Base-by-base conservation (phyloP, 2,113 vertebrate species). In the Prionailurus bengalensis region DNA sequence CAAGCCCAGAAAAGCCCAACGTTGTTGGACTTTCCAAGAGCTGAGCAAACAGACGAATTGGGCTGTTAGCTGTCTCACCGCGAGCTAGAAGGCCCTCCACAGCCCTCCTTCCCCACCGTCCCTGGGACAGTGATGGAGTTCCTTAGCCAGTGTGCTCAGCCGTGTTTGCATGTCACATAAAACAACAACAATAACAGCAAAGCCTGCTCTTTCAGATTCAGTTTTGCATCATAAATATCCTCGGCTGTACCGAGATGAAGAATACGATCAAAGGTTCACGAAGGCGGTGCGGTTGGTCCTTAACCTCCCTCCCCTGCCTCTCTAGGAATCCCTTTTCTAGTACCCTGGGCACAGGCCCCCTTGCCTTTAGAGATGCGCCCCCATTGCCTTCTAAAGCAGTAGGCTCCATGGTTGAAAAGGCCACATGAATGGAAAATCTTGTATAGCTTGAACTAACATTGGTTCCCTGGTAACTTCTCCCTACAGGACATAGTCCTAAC, bases 11-110 rank as follows among this genome's bases (percentile, higher is more conserved):
- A 33, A 87, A 91, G 23, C 73, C 10, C 39, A n/a, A 17, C 70
- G 2, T 96, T 58, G 27, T 71, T 80, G 51, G 55, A 25, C 39
- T 96, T 95, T 79, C 53, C 9, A 82, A 86, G 31, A 91, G 25
- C n/a, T 92, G 42, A 95, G 70, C 23, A 92, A 95, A 89, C 51
- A 55, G 29, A 63, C 70, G 93, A 79, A 81, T n/a, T 61, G 42
- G 33, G 36, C 92, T 71, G 16, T 58, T 89, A 23, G 9, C n/a
- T 48, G 0, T 70, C 39, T 91, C 42, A 45, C 42, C 76, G 48
- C 70, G 25, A 94, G 19, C 71, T 12, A 73, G 65, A 23, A 66
- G 58, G 33, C 70, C 89, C 29, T 58, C 17, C 53, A 12, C 7
- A 29, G 36, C 7, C 4, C 10, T 71, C 48, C 36, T 53, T 0